These are phyloP conservation scores for Calypte anna DNA, from an alignment of 2,113 vertebrate species.

Conservation along the genomic window DNA sequence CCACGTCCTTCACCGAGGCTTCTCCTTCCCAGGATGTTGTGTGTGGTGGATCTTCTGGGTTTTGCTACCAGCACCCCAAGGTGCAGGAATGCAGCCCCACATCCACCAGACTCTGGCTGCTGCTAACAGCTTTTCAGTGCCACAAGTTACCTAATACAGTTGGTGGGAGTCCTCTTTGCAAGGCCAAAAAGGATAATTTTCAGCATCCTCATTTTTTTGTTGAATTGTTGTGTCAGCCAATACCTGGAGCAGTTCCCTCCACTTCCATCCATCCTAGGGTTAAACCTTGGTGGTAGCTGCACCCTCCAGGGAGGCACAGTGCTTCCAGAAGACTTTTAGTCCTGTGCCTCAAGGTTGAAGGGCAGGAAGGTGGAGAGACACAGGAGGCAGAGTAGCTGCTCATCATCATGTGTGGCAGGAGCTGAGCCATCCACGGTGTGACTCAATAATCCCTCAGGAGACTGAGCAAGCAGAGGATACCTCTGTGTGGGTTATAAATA, in stretches of 20 bases:
- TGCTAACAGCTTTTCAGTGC: background rate
- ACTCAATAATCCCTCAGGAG: background rate
- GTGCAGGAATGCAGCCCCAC: too few relatives aligned
- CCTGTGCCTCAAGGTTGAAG: accelerated
- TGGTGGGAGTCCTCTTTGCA: background rate
- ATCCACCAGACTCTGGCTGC: too few relatives aligned
- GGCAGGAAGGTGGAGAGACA: background rate
- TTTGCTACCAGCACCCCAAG: too few relatives aligned
- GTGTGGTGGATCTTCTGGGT: too few relatives aligned
- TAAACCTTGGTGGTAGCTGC: accelerated
- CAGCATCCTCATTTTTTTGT: background rate
- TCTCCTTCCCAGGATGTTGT: too few relatives aligned
- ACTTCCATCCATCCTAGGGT: background rate
- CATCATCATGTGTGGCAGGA: background rate
- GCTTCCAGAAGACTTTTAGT: background rate
- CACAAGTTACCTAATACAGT: background rate
- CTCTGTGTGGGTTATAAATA: background rate
- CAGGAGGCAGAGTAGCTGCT: background rate
- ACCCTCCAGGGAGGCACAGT: background rate
- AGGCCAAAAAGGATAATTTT: background rate
- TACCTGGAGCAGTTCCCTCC: background rate
- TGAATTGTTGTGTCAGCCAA: background rate
- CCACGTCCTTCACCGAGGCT: too few relatives aligned
- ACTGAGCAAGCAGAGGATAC: background rate
- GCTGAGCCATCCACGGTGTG: accelerated